A percentile compares a stretch with the other conserved stretches of the same genome.
phyloP scores from a whole-genome alignment of 1,140 invertebrate species.

The Maconellicoccus hirsutus region DNA sequence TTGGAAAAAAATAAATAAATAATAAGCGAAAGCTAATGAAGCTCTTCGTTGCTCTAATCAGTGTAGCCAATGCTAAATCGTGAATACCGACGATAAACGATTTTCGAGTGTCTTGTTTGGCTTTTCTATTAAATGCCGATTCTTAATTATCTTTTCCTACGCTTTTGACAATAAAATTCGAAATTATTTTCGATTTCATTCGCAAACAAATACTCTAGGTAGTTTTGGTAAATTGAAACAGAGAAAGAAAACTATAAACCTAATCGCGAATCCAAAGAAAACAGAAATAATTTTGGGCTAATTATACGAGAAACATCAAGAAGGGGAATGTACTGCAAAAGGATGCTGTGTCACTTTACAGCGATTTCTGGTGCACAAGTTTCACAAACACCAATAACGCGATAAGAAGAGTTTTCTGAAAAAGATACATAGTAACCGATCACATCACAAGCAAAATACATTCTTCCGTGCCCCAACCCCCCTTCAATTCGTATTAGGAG shows the following conservation, averaged over 20 bases:
- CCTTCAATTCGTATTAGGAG: no score
- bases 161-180: no score
- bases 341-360: background rate
- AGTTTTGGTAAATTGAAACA: no score
- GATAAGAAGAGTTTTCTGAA: conserved; percentile 16
- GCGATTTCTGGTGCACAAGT: conserved; percentile 15
- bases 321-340: background rate
- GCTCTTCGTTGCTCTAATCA: background rate
- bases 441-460: background rate
- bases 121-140: no score
- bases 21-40: conserved; percentile 9
- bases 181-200: no score
- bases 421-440: background rate
- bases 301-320: background rate
- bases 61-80: background rate
- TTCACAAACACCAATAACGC: conserved; percentile 13
- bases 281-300: no score
- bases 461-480: no score
- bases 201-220: no score
- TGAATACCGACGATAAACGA: background rate
- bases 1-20: background rate
- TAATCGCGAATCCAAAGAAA: no score
- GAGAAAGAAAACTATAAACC: no score
- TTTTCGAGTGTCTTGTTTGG: background rate
- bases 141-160: no score